Percentiles rank a stretch among this genome's conserved stretches.
Conservation (phyloP, 2,888 invertebrate genomes). For the Fragum sueziense region DNA sequence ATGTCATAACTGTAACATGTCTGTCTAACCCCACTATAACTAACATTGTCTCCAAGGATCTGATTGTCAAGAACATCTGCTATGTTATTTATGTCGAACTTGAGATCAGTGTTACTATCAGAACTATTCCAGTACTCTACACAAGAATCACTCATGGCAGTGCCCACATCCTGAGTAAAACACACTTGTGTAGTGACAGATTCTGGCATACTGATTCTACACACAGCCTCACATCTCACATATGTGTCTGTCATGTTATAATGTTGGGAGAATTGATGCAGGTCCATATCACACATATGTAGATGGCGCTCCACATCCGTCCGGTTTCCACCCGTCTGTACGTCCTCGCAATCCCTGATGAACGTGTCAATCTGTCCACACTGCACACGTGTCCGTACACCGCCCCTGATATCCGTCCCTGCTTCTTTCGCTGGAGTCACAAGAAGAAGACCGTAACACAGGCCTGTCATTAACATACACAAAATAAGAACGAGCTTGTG, state of each 20-base stretch:
- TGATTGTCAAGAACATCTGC: slow-evolving; percentile 30
- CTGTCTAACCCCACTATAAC: slow-evolving; percentile 23
- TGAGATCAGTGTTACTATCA: slow-evolving; percentile 20
- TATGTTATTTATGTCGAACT: slow-evolving; percentile 37
- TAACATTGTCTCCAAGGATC: slow-evolving; percentile 22
- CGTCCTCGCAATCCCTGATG: slow-evolving; percentile 66
- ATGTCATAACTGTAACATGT: slow-evolving; percentile 69
- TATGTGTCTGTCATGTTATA: slow-evolving; percentile 16
- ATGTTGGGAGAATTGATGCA: slow-evolving; percentile 25
- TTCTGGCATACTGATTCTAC: slow-evolving; percentile 43
- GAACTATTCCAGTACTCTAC: slow-evolving; percentile 48
- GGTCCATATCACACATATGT: slow-evolving; percentile 27
- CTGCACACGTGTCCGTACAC: slow-evolving; percentile 63
- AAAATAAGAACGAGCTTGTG: slow-evolving; percentile 92
- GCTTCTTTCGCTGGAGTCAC: slow-evolving; percentile 74
- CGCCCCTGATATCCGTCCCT: neutral
- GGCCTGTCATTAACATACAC: slow-evolving; percentile 89
- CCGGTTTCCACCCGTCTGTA: neutral
- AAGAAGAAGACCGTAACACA: slow-evolving; percentile 91
- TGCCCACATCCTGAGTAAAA: slow-evolving; percentile 52
- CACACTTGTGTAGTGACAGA: slow-evolving; percentile 49
- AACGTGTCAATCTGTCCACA: slow-evolving; percentile 72
- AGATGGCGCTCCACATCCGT: neutral
- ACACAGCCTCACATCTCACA: slow-evolving; percentile 45
- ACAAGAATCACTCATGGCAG: slow-evolving; percentile 45